Percentiles rank a stretch among this genome's conserved stretches.
phyloP scores from a whole-genome alignment of 35 echinoderm and acorn worm species.

The Lytechinus variegatus region DNA sequence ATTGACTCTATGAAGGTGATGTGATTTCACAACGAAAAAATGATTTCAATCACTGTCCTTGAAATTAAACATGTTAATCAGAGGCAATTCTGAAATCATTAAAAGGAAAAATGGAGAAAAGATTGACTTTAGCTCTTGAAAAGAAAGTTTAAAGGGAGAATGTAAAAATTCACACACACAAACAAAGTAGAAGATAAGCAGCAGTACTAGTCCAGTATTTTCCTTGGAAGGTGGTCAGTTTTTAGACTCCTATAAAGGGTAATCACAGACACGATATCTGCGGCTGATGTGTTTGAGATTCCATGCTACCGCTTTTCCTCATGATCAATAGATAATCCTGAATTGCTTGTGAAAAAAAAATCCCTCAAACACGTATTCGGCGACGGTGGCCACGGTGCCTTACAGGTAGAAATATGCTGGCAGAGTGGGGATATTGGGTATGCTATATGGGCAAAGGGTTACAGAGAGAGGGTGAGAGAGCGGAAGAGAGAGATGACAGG shows the following conservation, averaged over 20 bases:
- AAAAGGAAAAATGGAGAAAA: neutral
- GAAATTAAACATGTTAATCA: neutral
- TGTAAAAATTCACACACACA: neutral
- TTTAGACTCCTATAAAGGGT: neutral
- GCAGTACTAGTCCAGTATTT: neutral
- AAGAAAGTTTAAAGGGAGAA: neutral
- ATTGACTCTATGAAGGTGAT: neutral
- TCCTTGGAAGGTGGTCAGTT: neutral
- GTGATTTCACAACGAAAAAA: neutral
- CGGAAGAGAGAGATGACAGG: neutral
- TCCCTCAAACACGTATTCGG: constrained; percentile 23
- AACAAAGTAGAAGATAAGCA: neutral
- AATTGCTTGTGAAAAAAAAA: constrained; percentile 48
- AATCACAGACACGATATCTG: neutral
- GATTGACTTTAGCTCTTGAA: neutral
- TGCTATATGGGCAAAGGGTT: neutral
- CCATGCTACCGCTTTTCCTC: constrained; percentile 11
- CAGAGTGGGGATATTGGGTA: neutral
- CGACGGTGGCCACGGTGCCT: neutral
- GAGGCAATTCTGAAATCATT: neutral
- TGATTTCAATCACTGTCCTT: neutral
- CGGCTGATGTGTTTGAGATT: neutral
- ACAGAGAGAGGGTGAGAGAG: neutral
- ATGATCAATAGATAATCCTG: constrained; percentile 36
- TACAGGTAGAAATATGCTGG: constrained; percentile 25